These are phyloP conservation scores for Brachypteracias leptosomus DNA, from an alignment of 2,113 vertebrate genomes.

Conservation along the genomic window DNA sequence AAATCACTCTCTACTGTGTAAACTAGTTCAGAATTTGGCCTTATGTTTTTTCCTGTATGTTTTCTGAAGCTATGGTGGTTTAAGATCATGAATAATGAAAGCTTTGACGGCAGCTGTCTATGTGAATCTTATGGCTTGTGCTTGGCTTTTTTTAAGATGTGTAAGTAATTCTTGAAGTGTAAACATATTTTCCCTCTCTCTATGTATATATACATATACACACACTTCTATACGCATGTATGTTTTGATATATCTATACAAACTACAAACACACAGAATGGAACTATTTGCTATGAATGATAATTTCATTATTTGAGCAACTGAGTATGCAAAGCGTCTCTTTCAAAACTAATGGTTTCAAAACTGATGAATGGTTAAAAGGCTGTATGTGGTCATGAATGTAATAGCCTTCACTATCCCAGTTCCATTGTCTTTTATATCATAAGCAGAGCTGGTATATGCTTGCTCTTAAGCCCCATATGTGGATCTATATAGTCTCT, in stretches of 20 bases:
- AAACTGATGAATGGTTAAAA: neutral
- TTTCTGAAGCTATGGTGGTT: neutral
- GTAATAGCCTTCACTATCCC: neutral
- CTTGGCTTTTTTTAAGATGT: neutral
- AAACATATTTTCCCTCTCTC: neutral
- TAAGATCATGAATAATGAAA: neutral
- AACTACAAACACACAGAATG: neutral
- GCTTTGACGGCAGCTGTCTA: neutral
- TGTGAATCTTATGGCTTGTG: neutral
- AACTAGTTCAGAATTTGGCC: neutral
- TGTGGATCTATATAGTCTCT: neutral
- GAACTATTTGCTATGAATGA: neutral
- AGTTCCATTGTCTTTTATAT: neutral
- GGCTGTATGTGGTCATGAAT: neutral
- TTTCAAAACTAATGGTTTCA: neutral
- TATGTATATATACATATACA: neutral
- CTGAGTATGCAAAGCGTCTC: neutral
- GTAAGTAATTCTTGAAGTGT: neutral
- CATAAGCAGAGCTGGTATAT: neutral
- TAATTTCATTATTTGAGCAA: neutral
- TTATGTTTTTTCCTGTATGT: neutral
- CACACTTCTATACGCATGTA: too few relatives aligned
- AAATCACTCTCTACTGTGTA: neutral
- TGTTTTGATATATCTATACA: neutral
- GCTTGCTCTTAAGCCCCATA: neutral